phyloP scores from a whole-genome alignment of 2,888 invertebrate genomes.

The Volucella inflata region DNA sequence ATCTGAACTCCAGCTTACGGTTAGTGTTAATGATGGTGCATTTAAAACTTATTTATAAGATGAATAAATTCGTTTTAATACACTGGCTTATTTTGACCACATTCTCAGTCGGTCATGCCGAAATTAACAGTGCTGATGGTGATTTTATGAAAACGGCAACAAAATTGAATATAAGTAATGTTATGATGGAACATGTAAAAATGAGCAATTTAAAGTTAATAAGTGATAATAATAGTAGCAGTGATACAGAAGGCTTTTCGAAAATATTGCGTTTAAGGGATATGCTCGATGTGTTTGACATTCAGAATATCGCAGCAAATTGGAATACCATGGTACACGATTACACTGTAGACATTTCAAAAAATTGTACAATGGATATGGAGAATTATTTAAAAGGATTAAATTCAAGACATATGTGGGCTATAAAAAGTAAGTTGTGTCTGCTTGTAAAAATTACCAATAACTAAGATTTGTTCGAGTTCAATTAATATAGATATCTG shows the following conservation, averaged over 20 bases:
- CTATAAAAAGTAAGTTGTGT: conserved; percentile 82
- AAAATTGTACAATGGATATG: conserved; percentile 81
- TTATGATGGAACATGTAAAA: conserved; percentile 32
- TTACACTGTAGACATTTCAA: conserved; percentile 74
- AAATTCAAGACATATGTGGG: conserved; percentile 81
- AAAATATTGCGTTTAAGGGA: conserved; percentile 80
- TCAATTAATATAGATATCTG: too few relatives aligned
- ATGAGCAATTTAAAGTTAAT: conserved; percentile 44
- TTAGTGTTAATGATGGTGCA: background rate
- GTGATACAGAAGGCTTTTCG: conserved; percentile 77
- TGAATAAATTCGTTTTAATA: conserved; percentile 20
- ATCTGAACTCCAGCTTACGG: background rate
- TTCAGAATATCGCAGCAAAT: conserved; percentile 79
- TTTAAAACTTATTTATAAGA: background rate
- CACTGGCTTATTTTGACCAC: conserved; percentile 11
- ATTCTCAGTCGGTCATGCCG: conserved; percentile 13
- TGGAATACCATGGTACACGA: conserved; percentile 79
- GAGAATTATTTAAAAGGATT: conserved; percentile 81
- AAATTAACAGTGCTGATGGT: conserved; percentile 45
- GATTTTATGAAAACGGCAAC: conserved; percentile 13
- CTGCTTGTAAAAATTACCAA: too few relatives aligned
- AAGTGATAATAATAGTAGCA: conserved; percentile 41
- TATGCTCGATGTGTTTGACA: conserved; percentile 82
- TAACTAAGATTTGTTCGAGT: too few relatives aligned
- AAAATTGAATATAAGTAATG: conserved; percentile 43